Conservation (phyloP, 2,113 vertebrate genomes). For the Eublepharis macularius region DNA sequence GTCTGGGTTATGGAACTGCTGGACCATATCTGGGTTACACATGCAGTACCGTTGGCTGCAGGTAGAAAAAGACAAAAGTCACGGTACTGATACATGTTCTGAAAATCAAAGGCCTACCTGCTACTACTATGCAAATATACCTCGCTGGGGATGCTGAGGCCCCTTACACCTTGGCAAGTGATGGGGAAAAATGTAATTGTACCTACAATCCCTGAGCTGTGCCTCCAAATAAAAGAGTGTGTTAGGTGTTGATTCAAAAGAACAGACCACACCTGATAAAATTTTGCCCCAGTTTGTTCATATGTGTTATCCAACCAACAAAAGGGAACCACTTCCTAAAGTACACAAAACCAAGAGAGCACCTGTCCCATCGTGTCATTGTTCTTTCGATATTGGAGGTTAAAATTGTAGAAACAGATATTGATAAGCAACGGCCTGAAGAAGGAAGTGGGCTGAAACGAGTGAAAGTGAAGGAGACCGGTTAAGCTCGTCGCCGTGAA, state of each 20-base stretch:
- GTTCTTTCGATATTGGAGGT: too few relatives aligned
- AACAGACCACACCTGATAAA: not conserved
- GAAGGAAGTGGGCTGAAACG: too few relatives aligned
- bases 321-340: too few relatives aligned
- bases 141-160: not conserved
- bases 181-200: not conserved
- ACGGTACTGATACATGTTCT: not conserved
- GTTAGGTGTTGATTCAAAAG: not conserved
- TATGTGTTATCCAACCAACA: too few relatives aligned
- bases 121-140: not conserved
- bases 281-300: not conserved
- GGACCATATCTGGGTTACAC: slow-evolving; percentile 98
- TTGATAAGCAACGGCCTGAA: too few relatives aligned
- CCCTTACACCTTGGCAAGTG: not conserved
- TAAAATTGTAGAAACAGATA: too few relatives aligned
- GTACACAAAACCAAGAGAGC: too few relatives aligned
- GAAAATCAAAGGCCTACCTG: not conserved
- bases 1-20: slow-evolving; percentile 99
- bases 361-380: too few relatives aligned
- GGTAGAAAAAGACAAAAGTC: slow-evolving; percentile 49
- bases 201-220: not conserved
- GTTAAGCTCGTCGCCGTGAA: too few relatives aligned
- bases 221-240: not conserved
- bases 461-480: too few relatives aligned
- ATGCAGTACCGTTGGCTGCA: slow-evolving; percentile 97